Evolutionary conservation across 2,797 vertebrate genomes (phyloP), one percentile per base, ranked within the genome.

Genomic region (Lacerta viridis): DNA sequence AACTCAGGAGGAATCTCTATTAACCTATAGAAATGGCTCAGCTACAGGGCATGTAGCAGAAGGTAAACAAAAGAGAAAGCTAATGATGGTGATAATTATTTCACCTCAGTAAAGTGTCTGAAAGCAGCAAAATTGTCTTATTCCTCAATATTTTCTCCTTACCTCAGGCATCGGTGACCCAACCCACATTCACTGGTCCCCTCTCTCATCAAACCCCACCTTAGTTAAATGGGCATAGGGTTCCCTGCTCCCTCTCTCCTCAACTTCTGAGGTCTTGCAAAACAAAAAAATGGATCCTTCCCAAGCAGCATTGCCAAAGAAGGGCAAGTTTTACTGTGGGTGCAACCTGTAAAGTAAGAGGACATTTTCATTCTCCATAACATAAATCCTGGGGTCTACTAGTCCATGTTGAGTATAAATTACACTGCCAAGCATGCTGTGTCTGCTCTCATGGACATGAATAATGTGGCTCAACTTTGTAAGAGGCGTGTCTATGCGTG

Each of bases 291-390:
- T 15, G 11, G 10, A 78, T 33, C 3, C 1, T 71, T 13, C 68
- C 68, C 17, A 66, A 87, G 29, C 75, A 71, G n/a, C 77, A 69
- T 36, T 68, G 15, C 55, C n/a, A 23, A 17, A 33, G 18, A 39
- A 77, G 41, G 9, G 72, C 39, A 72, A 23, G 36, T 61, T n/a
- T 61, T 66, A 66, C 36, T 75, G 79, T 75, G 46, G 79, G 7
- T 80, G 59, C 39, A 88, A 43, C 33, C 59, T 17, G 74, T 74
- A 68, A 64, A 85, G 39, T 74, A 55, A 85, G 27, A 80, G 6
- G 41, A 85, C 50, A 41, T 72, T n/a, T 43, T 74, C 50, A 5
- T n/a, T 90, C 84, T 89, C 80, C 85, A 20, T 59, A 85, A 72
- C 78, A 43, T 41, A 61, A 43, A 55, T 82, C 61, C 39, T 61